Conservation (phyloP, 1,140 invertebrate species). For the Armadillidium nasatum region DNA sequence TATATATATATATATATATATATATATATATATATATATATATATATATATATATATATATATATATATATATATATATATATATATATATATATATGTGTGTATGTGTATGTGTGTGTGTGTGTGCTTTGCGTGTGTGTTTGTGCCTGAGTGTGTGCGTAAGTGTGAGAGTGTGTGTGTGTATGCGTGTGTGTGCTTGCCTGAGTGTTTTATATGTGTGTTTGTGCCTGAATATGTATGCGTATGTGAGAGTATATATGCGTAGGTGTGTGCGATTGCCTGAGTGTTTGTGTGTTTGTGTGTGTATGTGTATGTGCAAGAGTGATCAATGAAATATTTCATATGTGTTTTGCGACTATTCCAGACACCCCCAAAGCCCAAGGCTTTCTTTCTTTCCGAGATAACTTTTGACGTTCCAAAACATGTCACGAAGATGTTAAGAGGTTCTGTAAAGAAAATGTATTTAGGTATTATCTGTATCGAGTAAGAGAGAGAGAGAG, state of each 20-base stretch:
- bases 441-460: too few relatives aligned
- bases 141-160: not conserved
- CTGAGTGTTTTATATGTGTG: not conserved
- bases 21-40: slow-evolving; percentile 15
- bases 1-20: slow-evolving; percentile 15
- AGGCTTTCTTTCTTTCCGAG: too few relatives aligned
- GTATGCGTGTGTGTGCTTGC: not conserved
- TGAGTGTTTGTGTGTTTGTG: not conserved
- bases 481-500: too few relatives aligned
- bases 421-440: too few relatives aligned
- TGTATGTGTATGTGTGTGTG: not conserved
- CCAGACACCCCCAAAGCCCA: too few relatives aligned
- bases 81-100: not conserved
- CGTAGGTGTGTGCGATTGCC: not conserved
- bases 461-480: too few relatives aligned
- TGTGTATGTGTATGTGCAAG: not conserved
- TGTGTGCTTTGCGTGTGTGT: not conserved
- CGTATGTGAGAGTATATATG: not conserved
- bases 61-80: slow-evolving; percentile 15
- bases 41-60: slow-evolving; percentile 13
- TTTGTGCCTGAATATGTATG: not conserved
- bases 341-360: too few relatives aligned
- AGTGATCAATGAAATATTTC: too few relatives aligned
- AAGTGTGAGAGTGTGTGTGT: not conserved
- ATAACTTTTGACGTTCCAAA: too few relatives aligned